These are phyloP conservation scores for Colletes latitarsis DNA, from an alignment of 1,140 invertebrate species.

Conservation along the genomic window DNA sequence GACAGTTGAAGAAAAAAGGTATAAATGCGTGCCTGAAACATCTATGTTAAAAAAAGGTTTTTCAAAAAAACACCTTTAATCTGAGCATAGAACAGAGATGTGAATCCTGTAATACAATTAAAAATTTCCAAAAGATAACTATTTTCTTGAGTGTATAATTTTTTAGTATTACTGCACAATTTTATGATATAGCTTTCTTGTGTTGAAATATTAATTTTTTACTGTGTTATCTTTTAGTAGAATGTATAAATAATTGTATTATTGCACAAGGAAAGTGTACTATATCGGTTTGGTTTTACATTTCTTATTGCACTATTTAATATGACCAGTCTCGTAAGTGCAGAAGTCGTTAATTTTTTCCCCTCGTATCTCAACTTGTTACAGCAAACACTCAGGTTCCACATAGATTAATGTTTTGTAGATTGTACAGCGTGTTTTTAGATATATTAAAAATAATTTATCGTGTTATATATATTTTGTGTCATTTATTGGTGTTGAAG, in stretches of 20 bases:
- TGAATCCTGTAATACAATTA: slow-evolving; percentile 7
- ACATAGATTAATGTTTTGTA: slow-evolving; percentile 33
- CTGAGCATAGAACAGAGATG: neutral
- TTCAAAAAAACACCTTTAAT: neutral
- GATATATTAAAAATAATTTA: slow-evolving; percentile 21
- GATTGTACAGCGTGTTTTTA: slow-evolving; percentile 21
- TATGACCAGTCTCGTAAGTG: neutral
- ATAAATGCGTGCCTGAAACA: slow-evolving; percentile 20
- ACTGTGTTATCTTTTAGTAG: neutral
- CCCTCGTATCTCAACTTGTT: slow-evolving; percentile 5
- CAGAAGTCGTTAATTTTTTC: neutral
- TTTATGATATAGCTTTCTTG: too few relatives aligned
- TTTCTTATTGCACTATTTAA: neutral
- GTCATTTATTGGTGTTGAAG: slow-evolving; percentile 29
- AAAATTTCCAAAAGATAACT: neutral
- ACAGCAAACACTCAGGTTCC: slow-evolving; percentile 39
- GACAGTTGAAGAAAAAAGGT: neutral
- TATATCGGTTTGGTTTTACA: neutral
- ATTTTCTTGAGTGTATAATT: slow-evolving; percentile 25
- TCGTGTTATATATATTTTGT: slow-evolving; percentile 39
- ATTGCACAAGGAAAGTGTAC: slow-evolving; percentile 15
- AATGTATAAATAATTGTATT: neutral
- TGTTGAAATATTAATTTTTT: neutral
- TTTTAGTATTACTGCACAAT: neutral
- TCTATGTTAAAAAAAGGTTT: neutral